Base-by-base conservation (phyloP, 2,888 invertebrate species). In the Psococerastis gibbosa region DNA sequence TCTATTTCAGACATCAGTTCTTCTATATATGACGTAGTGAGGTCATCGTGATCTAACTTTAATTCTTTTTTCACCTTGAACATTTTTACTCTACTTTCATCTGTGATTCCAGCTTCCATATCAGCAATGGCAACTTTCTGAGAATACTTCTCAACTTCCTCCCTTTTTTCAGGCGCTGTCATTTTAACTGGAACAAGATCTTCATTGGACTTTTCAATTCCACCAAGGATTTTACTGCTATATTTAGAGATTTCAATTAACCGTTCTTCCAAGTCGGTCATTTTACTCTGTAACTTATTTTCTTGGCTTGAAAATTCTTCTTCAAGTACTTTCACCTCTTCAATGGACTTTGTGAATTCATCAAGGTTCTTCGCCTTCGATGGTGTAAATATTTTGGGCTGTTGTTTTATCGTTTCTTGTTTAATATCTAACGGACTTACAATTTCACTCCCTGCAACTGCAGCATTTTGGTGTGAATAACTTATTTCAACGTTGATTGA, bases 1-100 rank as follows among this genome's bases (percentile, higher is more conserved):
- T 66, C 54, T 6, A 64, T 64, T 53, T 65, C 65, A 20, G 57
- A 58, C 53, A 66, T 62, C n/a, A 65, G 55, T 49, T 59, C 60
- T 31, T 56, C 35, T 13, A 38, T 20, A 20, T 38, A 38, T 4
- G 38, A 20, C n/a, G 38, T 20, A 20, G 38, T 20, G 5, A 38
- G 22, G 22, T 38, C 38, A 4, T 38, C 38, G 31, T 34, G 17
- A 32, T 31, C 43, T 20, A 34, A n/a, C 32, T 43, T 43, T 6
- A 43, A 15, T 15, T 43, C 43, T 34, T 43, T 32, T 15, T 32
- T 32, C 15, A 15, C 32, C n/a, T 43, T 32, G 31, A 43, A 38
- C 22, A 20, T 18, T 38, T 38, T 16, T 13, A 38, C 18, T 9
- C 22, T n/a, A 18, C 15, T 20, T 38, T 38, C 38, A 11, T 38